phyloP scores from a whole-genome alignment of 2,797 vertebrate species.

The Aselliscus stoliczkanus region DNA sequence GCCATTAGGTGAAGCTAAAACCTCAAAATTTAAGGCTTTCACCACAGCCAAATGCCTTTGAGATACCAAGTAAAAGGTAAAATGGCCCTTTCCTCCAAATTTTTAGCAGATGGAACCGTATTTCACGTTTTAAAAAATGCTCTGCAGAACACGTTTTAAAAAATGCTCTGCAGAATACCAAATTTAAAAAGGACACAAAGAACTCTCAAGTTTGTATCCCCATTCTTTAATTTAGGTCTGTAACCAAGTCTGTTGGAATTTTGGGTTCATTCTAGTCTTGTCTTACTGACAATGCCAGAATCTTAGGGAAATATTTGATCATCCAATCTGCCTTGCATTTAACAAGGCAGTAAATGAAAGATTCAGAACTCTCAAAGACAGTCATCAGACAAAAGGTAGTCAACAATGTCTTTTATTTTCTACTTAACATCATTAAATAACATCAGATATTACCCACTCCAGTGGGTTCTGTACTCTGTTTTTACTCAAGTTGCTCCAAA shows the following conservation, averaged over 20 bases:
- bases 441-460: neutral
- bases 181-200: slow-evolving; percentile 14
- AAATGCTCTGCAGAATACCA: neutral
- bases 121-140: neutral
- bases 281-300: neutral
- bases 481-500: slow-evolving; percentile 13
- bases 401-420: slow-evolving; percentile 38
- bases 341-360: neutral
- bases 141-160: neutral
- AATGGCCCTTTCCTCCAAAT: neutral
- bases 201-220: neutral
- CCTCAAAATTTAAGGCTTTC: neutral
- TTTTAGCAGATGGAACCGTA: neutral
- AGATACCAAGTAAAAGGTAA: neutral
- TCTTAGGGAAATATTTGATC: neutral
- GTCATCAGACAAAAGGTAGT: neutral
- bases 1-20: neutral
- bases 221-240: neutral
- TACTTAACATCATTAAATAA: neutral
- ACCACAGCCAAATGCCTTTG: neutral
- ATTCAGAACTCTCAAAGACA: neutral
- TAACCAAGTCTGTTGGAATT: neutral
- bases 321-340: neutral
- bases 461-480: neutral
- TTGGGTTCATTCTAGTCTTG: neutral